Evolutionary conservation across 2,113 vertebrate species (phyloP).

Genomic region (Hiodon tergisus): DNA sequence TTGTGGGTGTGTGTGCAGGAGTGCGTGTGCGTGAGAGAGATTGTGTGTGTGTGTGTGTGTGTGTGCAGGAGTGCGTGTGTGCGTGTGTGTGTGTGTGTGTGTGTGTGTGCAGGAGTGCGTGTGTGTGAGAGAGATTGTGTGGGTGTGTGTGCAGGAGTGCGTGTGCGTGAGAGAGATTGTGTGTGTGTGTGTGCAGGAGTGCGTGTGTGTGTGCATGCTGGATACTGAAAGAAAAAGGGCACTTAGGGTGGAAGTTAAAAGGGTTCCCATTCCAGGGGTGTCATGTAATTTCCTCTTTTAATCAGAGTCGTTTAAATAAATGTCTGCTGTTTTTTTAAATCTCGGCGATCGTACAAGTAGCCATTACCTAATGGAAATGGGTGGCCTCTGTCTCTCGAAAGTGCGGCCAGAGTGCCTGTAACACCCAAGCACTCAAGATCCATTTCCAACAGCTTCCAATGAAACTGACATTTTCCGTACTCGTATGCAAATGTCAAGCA

Average conservation of each 20-base stretch:
- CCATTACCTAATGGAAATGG: slow-evolving; percentile 22
- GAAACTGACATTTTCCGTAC: slow-evolving; percentile 2
- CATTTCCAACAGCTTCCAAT: background rate
- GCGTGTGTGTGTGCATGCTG: background rate
- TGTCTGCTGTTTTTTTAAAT: background rate
- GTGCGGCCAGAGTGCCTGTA: background rate
- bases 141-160: too few relatives aligned
- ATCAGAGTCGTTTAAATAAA: slow-evolving; percentile 6
- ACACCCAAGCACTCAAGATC: background rate
- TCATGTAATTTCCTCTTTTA: background rate
- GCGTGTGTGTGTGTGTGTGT: too few relatives aligned
- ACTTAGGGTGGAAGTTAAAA: slow-evolving; percentile 64
- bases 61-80: too few relatives aligned
- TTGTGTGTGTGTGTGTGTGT: too few relatives aligned
- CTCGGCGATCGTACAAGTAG: slow-evolving; percentile 7
- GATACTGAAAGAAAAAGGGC: slow-evolving; percentile 35
- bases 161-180: too few relatives aligned
- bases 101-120: background rate
- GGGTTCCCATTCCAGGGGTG: background rate
- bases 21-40: too few relatives aligned
- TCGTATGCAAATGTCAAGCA: slow-evolving; percentile 19
- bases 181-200: background rate
- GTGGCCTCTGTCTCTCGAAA: background rate
- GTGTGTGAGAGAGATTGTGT: background rate
- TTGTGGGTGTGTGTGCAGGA: too few relatives aligned